Conservation (phyloP, 2,113 vertebrate species). For the Tretioscincus oriximinensis region DNA sequence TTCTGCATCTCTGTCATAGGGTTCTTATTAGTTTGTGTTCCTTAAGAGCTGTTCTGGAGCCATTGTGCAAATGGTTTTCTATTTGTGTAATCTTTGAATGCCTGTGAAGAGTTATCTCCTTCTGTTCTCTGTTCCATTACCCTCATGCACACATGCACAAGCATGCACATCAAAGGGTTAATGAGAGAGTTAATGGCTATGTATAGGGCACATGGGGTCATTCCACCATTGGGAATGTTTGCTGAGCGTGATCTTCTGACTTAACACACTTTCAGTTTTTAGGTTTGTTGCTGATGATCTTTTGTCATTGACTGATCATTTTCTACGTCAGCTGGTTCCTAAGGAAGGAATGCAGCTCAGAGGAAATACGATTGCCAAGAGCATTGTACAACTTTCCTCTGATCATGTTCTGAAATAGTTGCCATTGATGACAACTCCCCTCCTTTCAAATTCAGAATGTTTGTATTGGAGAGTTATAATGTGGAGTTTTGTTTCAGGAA, state of each 20-base stretch:
- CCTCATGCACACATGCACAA: no score
- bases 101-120: not conserved
- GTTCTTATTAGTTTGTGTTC: not conserved
- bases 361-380: slow-evolving; percentile 17
- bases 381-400: not conserved
- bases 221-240: slow-evolving; percentile 3
- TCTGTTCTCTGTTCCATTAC: not conserved
- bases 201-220: slow-evolving; percentile 11
- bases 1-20: not conserved
- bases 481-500: not conserved
- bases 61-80: not conserved
- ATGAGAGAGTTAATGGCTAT: not conserved
- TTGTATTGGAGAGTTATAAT: not conserved
- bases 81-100: not conserved
- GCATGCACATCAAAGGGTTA: not conserved
- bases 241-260: slow-evolving; percentile 11
- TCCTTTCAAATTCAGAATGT: not conserved
- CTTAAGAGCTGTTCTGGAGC: not conserved
- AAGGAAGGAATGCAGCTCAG: slow-evolving; percentile 2
- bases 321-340: slow-evolving; percentile 6
- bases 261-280: slow-evolving; percentile 7
- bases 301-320: slow-evolving; percentile 12
- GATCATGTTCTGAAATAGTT: not conserved
- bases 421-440: not conserved
- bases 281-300: slow-evolving; percentile 11